Base-by-base conservation (phyloP, 2,797 vertebrate species). In the Brotula barbata region DNA sequence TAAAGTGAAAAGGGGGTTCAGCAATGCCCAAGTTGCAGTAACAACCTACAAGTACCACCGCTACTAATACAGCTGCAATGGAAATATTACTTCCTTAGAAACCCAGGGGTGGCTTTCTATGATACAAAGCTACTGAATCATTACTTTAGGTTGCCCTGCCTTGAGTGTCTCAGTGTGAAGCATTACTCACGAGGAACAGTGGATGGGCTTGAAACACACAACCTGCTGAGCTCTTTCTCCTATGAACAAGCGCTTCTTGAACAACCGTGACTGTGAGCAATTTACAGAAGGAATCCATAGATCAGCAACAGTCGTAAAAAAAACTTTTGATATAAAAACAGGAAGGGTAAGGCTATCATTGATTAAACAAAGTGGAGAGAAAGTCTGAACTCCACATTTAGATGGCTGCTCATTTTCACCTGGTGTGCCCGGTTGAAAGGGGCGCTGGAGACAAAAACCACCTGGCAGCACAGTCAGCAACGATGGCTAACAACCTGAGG, bases 181-280 rank as follows among this genome's bases (percentile, higher is more conserved):
- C 39, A 19, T 10, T 17, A 46, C 19, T 72, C 68, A 73, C 64
- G 7, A 39, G 67, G 69, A 62, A 49, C 49, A 44, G 54, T 31
- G 22, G 53, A 77, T 67, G 77, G 82, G 70, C 64, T 78, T 68
- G 36, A 69, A 71, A 64, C 47, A 45, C 43, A 65, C 23, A 64
- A 43, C 54, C 57, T 73, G 64, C 34, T 64, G 58, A 55, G 53
- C 19, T 56, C 12, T 48, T 42, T 62, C 52, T 49, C 63, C 57
- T 73, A 41, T 25, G 54, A 67, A 68, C 57, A 41, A 47, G 47
- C 59, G 70, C 31, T 34, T 64, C 1, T 60, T 19, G 67, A 72
- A 67, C 22, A 2, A 36, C 49, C 65, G 21, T 51, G 65, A 52
- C 48, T 63, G 43, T 22, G 52, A 50, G 28, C 37, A 51, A 19